Evolutionary conservation across 1,140 invertebrate genomes (phyloP), one percentile per base, ranked within the genome.

Genomic region (Geopemphigus sp.): DNA sequence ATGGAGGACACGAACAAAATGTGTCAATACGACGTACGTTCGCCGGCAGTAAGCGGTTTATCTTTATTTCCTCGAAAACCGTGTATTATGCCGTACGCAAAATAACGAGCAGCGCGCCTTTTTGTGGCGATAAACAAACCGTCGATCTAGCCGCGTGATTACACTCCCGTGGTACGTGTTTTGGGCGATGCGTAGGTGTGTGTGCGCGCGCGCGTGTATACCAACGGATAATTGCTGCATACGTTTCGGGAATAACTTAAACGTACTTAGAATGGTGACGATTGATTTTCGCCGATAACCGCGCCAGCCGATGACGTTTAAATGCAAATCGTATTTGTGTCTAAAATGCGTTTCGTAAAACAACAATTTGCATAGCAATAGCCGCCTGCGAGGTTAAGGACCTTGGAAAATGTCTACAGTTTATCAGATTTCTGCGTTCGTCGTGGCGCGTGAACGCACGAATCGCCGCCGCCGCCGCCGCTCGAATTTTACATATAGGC

Each of bases 321-420:
- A n/a, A 78, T 78, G 74, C 74, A 78, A 78, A 78, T 78, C 32
- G 57, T 17, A 59, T 59, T 78, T 50, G 32, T 59, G 74, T 59
- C 74, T 78, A 78, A 78, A 78, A 61, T 61, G 74, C 57, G 57
- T 74, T 74, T 56, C 29, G 29, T 59, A 78, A 47, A 47, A 47
- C 39, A 47, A 47, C 39, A 24, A 78, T 78, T 78, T 78, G 74
- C 74, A 78, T 78, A 78, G 74, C 54, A 78, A 78, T 78, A 47
- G 39, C 8, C 22, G 47, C 56, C 6, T 32, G 26, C 15, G 74
- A 50, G 74, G 74, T 78, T 61, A 78, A 78, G 39, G 50, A 78
- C 74, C 74, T 78, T 61, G 74, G 17, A 17, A 63, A 29, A 78
- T 29, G 74, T 72, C 50, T 72, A 72, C 68, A 54, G 68, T 54